Conservation (phyloP, 1,140 invertebrate species). For the Apis laboriosa region DNA sequence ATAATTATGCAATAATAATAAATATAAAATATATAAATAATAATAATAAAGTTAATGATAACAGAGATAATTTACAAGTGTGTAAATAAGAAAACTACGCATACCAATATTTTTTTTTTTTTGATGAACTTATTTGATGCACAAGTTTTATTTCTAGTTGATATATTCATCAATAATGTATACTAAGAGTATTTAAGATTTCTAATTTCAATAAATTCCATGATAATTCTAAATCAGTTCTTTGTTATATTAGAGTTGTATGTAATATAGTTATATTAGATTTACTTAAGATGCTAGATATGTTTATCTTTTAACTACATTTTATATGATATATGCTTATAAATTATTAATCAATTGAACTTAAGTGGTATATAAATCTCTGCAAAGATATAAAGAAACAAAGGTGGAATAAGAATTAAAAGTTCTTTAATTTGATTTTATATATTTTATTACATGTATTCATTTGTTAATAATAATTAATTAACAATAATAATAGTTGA, state of each 20-base stretch:
- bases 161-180: background rate
- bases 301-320: background rate
- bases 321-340: background rate
- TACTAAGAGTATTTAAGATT: background rate
- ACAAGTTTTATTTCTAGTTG: background rate
- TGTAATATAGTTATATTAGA: background rate
- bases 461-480: slow-evolving; percentile 69
- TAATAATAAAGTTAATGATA: background rate
- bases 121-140: background rate
- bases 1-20: background rate
- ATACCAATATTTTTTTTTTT: too few relatives aligned
- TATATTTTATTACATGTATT: slow-evolving; percentile 75
- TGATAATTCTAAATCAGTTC: background rate
- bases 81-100: background rate
- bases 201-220: slow-evolving; percentile 2
- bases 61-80: background rate
- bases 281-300: too few relatives aligned
- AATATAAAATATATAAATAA: too few relatives aligned
- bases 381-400: background rate
- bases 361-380: background rate
- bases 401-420: slow-evolving; percentile 63
- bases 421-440: slow-evolving; percentile 74
- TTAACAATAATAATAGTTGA: slow-evolving; percentile 73
- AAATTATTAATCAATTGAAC: background rate
- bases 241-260: too few relatives aligned